Conservation (phyloP, 2,797 vertebrate species). For the Artibeus lituratus region DNA sequence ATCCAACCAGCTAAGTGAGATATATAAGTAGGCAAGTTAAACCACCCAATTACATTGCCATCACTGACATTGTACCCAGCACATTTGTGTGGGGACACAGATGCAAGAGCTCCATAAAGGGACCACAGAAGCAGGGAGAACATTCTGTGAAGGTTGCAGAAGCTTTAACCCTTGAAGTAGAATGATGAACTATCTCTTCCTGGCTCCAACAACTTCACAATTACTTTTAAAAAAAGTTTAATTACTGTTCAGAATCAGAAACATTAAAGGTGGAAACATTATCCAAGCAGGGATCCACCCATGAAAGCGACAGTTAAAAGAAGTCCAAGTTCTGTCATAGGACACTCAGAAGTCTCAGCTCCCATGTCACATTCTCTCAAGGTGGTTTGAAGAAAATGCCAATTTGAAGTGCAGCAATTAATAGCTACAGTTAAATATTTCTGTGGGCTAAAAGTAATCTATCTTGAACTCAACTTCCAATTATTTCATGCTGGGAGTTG, state of each 20-base stretch:
- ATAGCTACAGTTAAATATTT: neutral
- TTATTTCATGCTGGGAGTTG: constrained; percentile 13
- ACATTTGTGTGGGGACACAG: neutral
- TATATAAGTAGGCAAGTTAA: neutral
- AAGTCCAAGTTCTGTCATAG: neutral
- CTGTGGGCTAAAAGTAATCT: neutral
- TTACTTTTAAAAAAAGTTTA: neutral
- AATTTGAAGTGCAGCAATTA: neutral
- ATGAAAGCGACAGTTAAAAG: neutral
- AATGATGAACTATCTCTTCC: neutral
- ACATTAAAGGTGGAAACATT: neutral
- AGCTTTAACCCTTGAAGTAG: neutral
- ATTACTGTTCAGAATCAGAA: constrained; percentile 37
- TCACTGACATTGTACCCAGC: neutral
- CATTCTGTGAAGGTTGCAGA: neutral
- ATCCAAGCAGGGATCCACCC: neutral
- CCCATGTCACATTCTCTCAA: neutral
- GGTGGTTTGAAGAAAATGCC: neutral
- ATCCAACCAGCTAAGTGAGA: neutral
- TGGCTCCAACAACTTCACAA: neutral
- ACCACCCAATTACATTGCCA: neutral
- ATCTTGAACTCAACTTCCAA: neutral
- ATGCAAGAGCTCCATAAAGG: neutral
- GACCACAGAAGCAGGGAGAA: neutral
- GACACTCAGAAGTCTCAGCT: neutral